A percentile compares a stretch with the other conserved stretches of the same genome.
Conservation (phyloP, 2,797 vertebrate species). For the Fratercula arctica region DNA sequence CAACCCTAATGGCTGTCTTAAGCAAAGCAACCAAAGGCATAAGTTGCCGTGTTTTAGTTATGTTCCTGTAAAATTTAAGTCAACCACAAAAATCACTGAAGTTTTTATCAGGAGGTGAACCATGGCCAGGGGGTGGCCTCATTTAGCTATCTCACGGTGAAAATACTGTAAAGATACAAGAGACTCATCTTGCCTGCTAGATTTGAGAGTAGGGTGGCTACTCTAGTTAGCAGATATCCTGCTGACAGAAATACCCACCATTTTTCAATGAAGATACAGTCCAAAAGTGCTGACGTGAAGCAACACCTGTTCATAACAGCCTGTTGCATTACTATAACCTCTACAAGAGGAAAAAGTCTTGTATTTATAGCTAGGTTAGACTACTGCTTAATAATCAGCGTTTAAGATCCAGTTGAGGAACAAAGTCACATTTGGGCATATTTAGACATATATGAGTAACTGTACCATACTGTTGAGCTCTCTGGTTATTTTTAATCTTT, state of each 20-base stretch:
- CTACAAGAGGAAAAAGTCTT: background rate
- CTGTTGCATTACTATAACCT: background rate
- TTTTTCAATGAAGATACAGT: background rate
- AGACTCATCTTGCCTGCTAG: background rate
- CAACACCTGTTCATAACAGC: background rate
- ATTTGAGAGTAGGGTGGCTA: background rate
- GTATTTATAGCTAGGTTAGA: background rate
- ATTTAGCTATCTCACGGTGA: background rate
- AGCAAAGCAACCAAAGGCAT: background rate
- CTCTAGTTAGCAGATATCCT: background rate
- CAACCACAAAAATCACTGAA: background rate
- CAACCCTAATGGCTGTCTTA: background rate
- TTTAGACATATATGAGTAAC: background rate
- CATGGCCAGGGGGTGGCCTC: background rate
- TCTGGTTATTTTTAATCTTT: background rate
- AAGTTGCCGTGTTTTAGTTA: background rate
- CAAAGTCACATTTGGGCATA: background rate
- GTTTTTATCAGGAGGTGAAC: background rate
- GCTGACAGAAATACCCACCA: background rate
- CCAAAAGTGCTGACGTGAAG: background rate
- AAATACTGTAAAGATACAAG: background rate
- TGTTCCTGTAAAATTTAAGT: background rate
- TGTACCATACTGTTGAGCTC: rapidly evolving
- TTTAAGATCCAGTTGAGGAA: background rate
- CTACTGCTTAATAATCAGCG: background rate